Conservation (phyloP, 1,140 invertebrate genomes). For the Popillia japonica region DNA sequence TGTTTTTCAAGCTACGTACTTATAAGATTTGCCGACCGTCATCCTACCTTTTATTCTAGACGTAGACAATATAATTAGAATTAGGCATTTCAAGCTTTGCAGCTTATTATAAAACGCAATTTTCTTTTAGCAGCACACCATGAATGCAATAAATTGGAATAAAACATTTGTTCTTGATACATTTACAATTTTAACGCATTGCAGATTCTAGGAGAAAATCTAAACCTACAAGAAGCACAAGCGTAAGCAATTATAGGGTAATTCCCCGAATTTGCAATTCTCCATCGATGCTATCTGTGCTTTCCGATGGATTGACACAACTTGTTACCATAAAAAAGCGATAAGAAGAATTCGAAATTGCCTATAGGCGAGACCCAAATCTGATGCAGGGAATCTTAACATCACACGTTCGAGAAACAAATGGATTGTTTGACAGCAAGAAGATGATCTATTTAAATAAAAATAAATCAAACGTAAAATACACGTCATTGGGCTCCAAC, state of each 20-base stretch:
- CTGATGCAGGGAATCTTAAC: no score
- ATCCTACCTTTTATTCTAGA: no score
- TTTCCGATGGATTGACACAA: background rate
- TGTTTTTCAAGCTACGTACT: no score
- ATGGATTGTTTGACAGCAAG: background rate
- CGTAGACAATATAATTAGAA: no score
- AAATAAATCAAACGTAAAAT: background rate
- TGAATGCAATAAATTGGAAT: no score
- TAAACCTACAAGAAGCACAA: background rate
- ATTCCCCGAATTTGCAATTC: background rate
- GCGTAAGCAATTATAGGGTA: background rate
- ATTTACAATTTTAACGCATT: background rate
- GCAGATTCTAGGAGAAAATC: background rate
- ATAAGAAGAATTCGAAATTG: slow-evolving; percentile 7
- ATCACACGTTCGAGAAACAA: background rate
- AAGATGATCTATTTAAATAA: no score
- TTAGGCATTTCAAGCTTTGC: no score
- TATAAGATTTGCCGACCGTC: no score
- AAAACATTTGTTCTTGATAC: background rate
- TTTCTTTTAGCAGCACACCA: no score
- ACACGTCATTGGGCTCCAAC: background rate
- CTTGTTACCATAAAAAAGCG: slow-evolving; percentile 9
- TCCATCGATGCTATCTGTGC: background rate
- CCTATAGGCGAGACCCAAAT: background rate
- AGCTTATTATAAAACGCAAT: no score